Percentiles rank a stretch among this genome's conserved stretches.
Evolutionary conservation across 2,797 vertebrate genomes (phyloP).

Genomic region (Falco columbarius): DNA sequence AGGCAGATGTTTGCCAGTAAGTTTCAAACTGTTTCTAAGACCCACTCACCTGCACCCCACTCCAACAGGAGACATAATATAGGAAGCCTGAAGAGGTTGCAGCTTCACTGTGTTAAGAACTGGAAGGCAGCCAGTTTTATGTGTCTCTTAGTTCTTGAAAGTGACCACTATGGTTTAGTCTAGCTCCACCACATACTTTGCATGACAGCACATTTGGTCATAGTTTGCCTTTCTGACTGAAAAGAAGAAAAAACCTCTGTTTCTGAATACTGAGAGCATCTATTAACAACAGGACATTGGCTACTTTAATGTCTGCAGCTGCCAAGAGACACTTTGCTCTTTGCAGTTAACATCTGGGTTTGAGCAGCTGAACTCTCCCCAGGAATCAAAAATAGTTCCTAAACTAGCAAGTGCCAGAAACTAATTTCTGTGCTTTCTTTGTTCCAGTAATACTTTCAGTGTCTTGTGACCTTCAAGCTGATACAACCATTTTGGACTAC

Average conservation of each 20-base stretch:
- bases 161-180: background rate
- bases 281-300: background rate
- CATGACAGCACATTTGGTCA: background rate
- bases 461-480: background rate
- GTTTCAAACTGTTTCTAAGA: background rate
- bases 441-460: background rate
- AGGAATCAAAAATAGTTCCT: background rate
- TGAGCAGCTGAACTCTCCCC: background rate
- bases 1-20: background rate
- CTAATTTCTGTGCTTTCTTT: constrained; percentile 17
- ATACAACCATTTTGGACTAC: background rate
- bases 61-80: background rate
- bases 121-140: background rate
- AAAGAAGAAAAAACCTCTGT: background rate
- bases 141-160: background rate
- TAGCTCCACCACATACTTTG: background rate
- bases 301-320: background rate
- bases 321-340: background rate
- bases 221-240: constrained; percentile 2
- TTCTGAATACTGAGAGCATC: background rate
- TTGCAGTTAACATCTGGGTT: constrained; percentile 2
- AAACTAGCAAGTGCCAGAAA: background rate
- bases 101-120: background rate
- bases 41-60: background rate
- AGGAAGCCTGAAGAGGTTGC: background rate